Evolutionary conservation across 2,888 invertebrate genomes (phyloP).

Genomic region (Corbicula japonica): DNA sequence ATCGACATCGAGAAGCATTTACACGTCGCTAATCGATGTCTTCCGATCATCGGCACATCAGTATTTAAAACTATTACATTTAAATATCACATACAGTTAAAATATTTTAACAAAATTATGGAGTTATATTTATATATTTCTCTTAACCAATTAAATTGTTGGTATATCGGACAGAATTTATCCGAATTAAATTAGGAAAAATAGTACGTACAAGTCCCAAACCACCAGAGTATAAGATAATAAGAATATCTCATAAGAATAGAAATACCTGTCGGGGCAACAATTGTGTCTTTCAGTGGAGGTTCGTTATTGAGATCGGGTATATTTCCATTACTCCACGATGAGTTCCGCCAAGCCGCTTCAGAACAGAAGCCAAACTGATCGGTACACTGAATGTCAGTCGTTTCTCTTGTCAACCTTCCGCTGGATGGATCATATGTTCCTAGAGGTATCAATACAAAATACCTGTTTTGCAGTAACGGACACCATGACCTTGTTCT

Average conservation of each 20-base stretch:
- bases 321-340: constrained; percentile 36
- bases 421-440: constrained; percentile 24
- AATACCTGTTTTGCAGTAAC: background rate
- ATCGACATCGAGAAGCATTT: too few species aligned
- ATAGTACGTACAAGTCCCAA: too few species aligned
- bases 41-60: too few species aligned
- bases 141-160: background rate
- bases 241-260: too few species aligned
- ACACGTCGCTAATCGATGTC: too few species aligned
- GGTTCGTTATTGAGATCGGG: constrained; percentile 34
- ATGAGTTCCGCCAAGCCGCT: constrained; percentile 36
- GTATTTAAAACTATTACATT: too few species aligned
- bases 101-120: too few species aligned
- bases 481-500: background rate
- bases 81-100: too few species aligned
- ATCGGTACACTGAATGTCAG: constrained; percentile 38
- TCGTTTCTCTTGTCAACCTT: background rate
- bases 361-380: constrained; percentile 39
- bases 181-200: too few species aligned
- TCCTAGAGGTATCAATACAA: background rate
- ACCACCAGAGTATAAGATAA: too few species aligned
- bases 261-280: constrained; percentile 52
- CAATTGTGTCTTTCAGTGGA: constrained; percentile 58
- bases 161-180: too few species aligned
- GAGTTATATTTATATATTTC: background rate